Evolutionary conservation across 2,888 invertebrate genomes (phyloP).

Genomic region (Coelinius sp.): DNA sequence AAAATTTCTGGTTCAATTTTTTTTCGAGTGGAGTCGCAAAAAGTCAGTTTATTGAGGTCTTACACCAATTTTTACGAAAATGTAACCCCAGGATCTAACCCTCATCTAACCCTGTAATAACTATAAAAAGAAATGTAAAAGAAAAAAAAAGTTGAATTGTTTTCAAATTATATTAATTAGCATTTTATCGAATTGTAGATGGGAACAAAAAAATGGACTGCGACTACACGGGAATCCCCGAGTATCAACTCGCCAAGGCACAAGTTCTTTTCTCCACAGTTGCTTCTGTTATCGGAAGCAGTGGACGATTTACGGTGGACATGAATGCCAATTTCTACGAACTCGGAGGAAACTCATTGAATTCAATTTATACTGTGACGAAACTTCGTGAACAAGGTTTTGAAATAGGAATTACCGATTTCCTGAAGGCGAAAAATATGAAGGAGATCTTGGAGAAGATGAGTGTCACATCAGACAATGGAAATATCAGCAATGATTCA

Average conservation of each 20-base stretch:
- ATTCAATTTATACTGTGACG: constrained; percentile 87
- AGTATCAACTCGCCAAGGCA: constrained; percentile 76
- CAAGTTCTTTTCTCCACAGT: constrained; percentile 82
- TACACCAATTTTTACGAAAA: too few species aligned
- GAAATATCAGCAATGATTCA: not conserved
- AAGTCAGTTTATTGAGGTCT: too few species aligned
- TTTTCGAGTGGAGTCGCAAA: too few species aligned
- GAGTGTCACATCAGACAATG: constrained; percentile 56
- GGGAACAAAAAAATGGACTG: constrained; percentile 75
- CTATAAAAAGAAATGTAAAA: too few species aligned
- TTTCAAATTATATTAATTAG: too few species aligned
- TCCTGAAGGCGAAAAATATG: constrained; percentile 81
- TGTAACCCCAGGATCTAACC: too few species aligned
- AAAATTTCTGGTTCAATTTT: not conserved
- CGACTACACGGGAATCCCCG: constrained; percentile 78
- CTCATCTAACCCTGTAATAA: too few species aligned
- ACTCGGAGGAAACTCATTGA: constrained; percentile 89
- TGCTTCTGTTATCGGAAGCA: constrained; percentile 79
- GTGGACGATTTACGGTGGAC: constrained; percentile 76
- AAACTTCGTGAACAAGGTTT: constrained; percentile 83
- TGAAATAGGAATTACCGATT: constrained; percentile 85
- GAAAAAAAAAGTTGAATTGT: too few species aligned
- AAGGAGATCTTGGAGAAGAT: constrained; percentile 80
- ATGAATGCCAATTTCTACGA: constrained; percentile 84
- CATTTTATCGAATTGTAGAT: constrained; percentile 69